Evolutionary conservation across 2,113 vertebrate genomes (phyloP).

Genomic region (Centropus bengalensis): DNA sequence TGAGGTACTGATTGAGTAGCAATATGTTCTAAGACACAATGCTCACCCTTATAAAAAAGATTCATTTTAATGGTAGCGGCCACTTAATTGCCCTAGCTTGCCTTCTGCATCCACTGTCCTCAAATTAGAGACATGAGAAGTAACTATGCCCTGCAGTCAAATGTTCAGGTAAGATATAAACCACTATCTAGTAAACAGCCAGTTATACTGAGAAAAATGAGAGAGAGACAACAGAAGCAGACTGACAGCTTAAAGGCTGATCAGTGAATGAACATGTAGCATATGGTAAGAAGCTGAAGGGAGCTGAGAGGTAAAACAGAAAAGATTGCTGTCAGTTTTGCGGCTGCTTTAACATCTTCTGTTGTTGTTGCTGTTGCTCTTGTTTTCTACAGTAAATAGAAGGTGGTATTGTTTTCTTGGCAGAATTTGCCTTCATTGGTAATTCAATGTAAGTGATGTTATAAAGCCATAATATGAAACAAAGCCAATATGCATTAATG

Average conservation of each 20-base stretch:
- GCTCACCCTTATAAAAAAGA: constrained; percentile 58
- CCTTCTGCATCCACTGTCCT: constrained; percentile 3
- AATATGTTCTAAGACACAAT: constrained; percentile 40
- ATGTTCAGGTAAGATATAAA: constrained; percentile 55
- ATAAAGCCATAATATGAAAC: constrained; percentile 26
- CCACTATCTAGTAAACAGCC: constrained; percentile 47
- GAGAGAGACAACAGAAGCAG: constrained; percentile 38
- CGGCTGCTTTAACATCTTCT: neutral
- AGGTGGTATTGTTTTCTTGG: neutral
- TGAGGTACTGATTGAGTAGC: neutral
- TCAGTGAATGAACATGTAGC: constrained; percentile 27
- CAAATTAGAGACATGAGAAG: constrained; percentile 47
- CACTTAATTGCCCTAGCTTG: constrained; percentile 59
- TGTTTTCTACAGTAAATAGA: constrained; percentile 8
- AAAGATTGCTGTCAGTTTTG: neutral
- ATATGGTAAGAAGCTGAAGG: constrained; percentile 22
- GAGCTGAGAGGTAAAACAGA: constrained; percentile 8
- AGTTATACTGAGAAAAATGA: constrained; percentile 43
- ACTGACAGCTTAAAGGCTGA: constrained; percentile 67
- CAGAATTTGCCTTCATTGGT: neutral
- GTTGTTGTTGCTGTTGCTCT: neutral
- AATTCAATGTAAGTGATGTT: constrained; percentile 1
- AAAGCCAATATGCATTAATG: constrained; percentile 11
- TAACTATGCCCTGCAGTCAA: constrained; percentile 52
- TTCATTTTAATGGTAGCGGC: constrained; percentile 61